Conservation (phyloP, 2,797 vertebrate species). For the Stomatorhinus walkeri region DNA sequence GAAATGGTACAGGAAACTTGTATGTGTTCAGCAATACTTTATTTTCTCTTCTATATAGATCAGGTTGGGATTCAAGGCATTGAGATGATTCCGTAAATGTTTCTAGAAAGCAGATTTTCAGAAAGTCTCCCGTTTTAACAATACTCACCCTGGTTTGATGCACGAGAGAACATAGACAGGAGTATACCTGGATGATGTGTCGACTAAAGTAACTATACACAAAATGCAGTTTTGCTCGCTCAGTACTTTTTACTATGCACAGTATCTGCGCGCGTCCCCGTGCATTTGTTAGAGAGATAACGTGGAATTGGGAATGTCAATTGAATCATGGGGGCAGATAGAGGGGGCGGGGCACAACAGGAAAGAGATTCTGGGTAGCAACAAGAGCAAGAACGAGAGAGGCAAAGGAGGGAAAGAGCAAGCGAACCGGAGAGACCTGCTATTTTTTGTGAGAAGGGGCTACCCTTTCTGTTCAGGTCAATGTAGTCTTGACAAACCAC, state of each 20-base stretch:
- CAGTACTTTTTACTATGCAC: not conserved
- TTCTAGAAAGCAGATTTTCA: not conserved
- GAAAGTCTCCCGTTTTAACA: not conserved
- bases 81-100: not conserved
- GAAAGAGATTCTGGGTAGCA: not conserved
- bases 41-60: not conserved
- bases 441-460: constrained; percentile 43
- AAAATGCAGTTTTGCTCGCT: not conserved
- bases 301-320: constrained; percentile 35
- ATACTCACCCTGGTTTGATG: not conserved
- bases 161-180: not conserved
- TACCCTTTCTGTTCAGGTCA: constrained; percentile 40
- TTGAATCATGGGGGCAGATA: constrained; percentile 49
- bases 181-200: not conserved
- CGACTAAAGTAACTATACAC: not conserved
- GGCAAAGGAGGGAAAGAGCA: constrained; percentile 44
- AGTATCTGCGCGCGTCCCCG: not conserved
- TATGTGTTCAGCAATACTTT: not conserved
- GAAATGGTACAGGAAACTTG: not conserved
- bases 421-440: constrained; percentile 56
- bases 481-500: constrained; percentile 29
- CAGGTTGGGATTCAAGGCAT: not conserved
- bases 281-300: constrained; percentile 20
- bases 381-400: not conserved
- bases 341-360: constrained; percentile 18